phyloP scores from a whole-genome alignment of 1,140 invertebrate species.

The Vanessa tameamea region DNA sequence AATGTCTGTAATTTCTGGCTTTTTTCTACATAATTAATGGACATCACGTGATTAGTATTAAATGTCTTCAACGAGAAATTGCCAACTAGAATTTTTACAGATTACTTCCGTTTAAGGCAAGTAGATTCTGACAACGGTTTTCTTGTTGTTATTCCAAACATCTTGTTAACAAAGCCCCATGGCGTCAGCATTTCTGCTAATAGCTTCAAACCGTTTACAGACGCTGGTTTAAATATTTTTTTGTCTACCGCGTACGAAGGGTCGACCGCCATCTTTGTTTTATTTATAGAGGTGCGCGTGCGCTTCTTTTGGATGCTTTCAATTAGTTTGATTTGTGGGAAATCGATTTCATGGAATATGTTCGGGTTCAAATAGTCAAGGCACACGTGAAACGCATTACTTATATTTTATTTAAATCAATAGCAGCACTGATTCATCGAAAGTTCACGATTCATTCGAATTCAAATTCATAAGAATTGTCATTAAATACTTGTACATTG shows the following conservation, averaged over 20 bases:
- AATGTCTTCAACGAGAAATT: background rate
- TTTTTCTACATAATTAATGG: no score
- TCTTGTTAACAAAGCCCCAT: conserved; percentile 33
- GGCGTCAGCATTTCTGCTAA: conserved; percentile 45
- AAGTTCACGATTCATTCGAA: background rate
- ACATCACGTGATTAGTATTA: no score
- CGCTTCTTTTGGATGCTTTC: conserved; percentile 59
- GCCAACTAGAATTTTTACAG: background rate
- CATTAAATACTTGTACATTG: background rate
- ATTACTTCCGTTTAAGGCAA: background rate
- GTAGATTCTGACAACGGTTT: conserved; percentile 11
- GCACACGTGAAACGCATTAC: conserved; percentile 23
- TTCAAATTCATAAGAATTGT: background rate
- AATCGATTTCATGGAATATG: conserved; percentile 68
- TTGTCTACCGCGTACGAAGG: conserved; percentile 51
- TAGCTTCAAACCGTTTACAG: conserved; percentile 42
- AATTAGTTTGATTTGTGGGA: conserved; percentile 76
- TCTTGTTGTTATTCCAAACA: conserved; percentile 26
- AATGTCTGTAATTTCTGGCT: no score
- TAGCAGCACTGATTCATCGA: background rate
- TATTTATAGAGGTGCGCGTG: conserved; percentile 65
- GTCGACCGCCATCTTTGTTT: conserved; percentile 58
- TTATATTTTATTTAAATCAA: conserved; percentile 21
- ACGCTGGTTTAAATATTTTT: conserved; percentile 47
- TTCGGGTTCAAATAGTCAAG: conserved; percentile 7